Evolutionary conservation across 2,797 vertebrate species (phyloP).

Genomic region (Aeoliscus strigatus): DNA sequence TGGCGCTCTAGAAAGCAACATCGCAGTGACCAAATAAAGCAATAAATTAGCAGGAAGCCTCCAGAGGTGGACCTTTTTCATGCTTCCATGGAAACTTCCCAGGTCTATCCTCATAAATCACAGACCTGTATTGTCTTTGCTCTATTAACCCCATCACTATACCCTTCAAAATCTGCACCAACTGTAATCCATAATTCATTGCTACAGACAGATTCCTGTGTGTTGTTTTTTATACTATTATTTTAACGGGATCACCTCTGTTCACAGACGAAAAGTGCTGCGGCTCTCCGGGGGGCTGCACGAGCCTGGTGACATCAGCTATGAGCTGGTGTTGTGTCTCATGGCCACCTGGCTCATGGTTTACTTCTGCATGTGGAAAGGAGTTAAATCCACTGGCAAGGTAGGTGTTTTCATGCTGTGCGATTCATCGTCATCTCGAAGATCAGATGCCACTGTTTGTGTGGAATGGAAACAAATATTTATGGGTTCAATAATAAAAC

Average conservation of each 20-base stretch:
- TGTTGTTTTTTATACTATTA: constrained; percentile 4
- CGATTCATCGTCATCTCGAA: constrained; percentile 12
- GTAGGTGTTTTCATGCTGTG: constrained; percentile 46
- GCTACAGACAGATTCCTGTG: neutral
- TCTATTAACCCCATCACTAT: too few species aligned
- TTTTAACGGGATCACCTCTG: constrained; percentile 1
- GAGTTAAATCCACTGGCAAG: constrained; percentile 84
- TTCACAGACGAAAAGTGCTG: constrained; percentile 76
- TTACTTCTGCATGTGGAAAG: constrained; percentile 87
- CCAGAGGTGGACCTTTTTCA: too few species aligned
- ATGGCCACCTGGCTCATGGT: constrained; percentile 80
- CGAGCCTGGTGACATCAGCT: constrained; percentile 76
- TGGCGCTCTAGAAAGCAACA: too few species aligned
- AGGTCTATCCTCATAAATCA: too few species aligned
- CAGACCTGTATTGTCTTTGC: too few species aligned
- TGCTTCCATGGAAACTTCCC: too few species aligned
- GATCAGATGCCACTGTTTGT: constrained; percentile 11
- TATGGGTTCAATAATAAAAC: constrained; percentile 20
- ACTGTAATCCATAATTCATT: too few species aligned
- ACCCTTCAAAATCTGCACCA: too few species aligned
- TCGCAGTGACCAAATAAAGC: too few species aligned
- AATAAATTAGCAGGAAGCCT: too few species aligned
- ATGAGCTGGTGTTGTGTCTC: constrained; percentile 80
- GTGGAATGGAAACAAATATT: constrained; percentile 31
- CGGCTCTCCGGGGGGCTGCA: constrained; percentile 77